Base-by-base conservation (phyloP, 92 coral and sea anemone species). In the Porites lobata region DNA sequence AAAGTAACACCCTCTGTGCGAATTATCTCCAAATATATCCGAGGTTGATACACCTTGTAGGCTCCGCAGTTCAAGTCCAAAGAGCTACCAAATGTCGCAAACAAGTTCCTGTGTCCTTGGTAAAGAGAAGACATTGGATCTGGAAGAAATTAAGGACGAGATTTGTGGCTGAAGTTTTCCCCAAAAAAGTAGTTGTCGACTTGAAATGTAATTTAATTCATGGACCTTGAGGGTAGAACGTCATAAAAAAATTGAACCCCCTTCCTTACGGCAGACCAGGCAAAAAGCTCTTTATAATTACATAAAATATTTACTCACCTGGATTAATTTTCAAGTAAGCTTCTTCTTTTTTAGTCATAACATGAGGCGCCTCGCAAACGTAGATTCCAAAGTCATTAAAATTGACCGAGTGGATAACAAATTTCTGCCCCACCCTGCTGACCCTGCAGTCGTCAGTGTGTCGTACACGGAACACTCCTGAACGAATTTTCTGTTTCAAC, bases 51-150 rank as follows among this genome's bases (percentile, higher is more conserved):
- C 8, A 93, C 85, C 20, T 82, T 59, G 17, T 72, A 69, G 22
- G 91, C 93, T 8, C 85, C 89, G 73, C 96, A 93, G 71, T 90
- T 86, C 70, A 93, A 58, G 63, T 93, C 93, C 22, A 93, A 63
- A 26, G 96, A 90, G 72, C 96, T 93, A 47, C 93, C 91, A 63
- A 86, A 18, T 4, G 96, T 73, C 1, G 64, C 91, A 29, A 93
- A 70, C 65, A 93, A 73, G 51, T 86, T 81, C n/a, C 85, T 75
- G 77, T 32, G 50, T 0, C 95, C 95, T 76, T 50, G 77, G 52
- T 79, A 68, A 72, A 74, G 43, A 21, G 73, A 68, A 10, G 84
- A 73, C 18, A 12, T 47, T 32, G 84, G 73, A 78, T 75, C 94
- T 92, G 26, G 58, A 72, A 72, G 72, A 20, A 61, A 50, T 1